Evolutionary conservation across 2,888 invertebrate genomes (phyloP).

Genomic region (Tipula confusa): DNA sequence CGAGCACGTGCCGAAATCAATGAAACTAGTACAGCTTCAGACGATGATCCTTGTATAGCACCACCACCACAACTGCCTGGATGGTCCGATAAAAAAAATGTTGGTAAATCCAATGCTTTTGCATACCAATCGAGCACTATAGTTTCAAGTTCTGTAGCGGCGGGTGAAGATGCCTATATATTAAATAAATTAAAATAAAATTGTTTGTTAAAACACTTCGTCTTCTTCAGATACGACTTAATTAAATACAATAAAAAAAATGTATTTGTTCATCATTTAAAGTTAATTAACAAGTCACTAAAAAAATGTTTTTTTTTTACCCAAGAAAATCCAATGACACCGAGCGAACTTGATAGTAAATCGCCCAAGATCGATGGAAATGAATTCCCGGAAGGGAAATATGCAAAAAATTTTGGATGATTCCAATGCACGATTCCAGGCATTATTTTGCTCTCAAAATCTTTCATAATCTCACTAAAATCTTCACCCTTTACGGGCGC

Average conservation of each 20-base stretch:
- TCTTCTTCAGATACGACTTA: not conserved
- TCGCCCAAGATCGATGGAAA: conserved; percentile 88
- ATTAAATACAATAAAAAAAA: not conserved
- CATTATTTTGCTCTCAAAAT: conserved; percentile 75
- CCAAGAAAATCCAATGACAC: conserved; percentile 91
- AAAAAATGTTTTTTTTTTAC: conserved; percentile 49
- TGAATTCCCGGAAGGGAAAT: conserved; percentile 89
- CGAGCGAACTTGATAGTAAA: conserved; percentile 83
- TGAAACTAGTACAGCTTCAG: conserved; percentile 74
- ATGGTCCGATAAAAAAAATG: conserved; percentile 55
- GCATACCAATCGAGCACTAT: conserved; percentile 81
- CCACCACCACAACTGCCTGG: conserved; percentile 63
- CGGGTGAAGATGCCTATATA: conserved; percentile 73
- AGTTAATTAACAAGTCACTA: not conserved
- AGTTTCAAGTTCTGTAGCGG: conserved; percentile 79
- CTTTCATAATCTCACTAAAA: conserved; percentile 71
- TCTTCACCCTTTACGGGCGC: conserved; percentile 68
- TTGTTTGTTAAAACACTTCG: not conserved
- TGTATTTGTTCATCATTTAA: not conserved
- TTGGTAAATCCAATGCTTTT: conserved; percentile 68
- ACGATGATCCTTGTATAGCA: conserved; percentile 77
- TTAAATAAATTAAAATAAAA: conserved; percentile 28
- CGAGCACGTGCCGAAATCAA: conserved; percentile 71
- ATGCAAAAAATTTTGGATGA: conserved; percentile 89
- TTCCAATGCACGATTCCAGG: conserved; percentile 88